phyloP scores from a whole-genome alignment of 2,888 invertebrate genomes.

The Ormyrus labotus region DNA sequence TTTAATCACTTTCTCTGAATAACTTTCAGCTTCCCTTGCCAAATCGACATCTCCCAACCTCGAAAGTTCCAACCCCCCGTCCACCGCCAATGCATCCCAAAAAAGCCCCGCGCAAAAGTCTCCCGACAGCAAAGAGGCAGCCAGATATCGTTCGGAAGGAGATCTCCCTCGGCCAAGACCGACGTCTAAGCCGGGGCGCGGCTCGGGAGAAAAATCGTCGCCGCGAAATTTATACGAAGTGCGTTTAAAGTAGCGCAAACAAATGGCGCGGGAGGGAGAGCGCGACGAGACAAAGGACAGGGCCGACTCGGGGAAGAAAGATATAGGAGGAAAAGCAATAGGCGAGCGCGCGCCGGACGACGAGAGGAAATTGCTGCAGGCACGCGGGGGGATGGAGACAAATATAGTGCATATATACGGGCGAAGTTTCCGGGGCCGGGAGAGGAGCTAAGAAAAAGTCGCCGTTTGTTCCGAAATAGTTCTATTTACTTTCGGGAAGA shows the following conservation, averaged over 20 bases:
- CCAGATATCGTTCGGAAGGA: background rate
- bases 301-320: background rate
- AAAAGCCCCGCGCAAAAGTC: background rate
- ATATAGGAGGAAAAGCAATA: background rate
- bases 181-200: background rate
- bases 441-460: background rate
- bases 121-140: background rate
- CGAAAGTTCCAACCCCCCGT: too few relatives aligned
- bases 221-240: constrained; percentile 45
- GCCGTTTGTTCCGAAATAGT: constrained; percentile 23
- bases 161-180: background rate
- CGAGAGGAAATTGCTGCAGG: constrained; percentile 43
- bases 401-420: constrained; percentile 31
- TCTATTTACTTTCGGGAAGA: constrained; percentile 32
- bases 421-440: constrained; percentile 24
- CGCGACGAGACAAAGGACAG: background rate
- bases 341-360: constrained; percentile 4
- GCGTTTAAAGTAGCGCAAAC: constrained; percentile 45
- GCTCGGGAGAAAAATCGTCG: constrained; percentile 34
- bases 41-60: too few relatives aligned
- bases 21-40: too few relatives aligned
- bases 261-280: constrained; percentile 21
- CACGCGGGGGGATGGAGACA: constrained; percentile 35
- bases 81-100: too few relatives aligned
- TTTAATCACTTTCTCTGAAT: too few relatives aligned